These are phyloP conservation scores for Enoplosus armatus DNA, from an alignment of 2,797 vertebrate species.

Conservation along the genomic window DNA sequence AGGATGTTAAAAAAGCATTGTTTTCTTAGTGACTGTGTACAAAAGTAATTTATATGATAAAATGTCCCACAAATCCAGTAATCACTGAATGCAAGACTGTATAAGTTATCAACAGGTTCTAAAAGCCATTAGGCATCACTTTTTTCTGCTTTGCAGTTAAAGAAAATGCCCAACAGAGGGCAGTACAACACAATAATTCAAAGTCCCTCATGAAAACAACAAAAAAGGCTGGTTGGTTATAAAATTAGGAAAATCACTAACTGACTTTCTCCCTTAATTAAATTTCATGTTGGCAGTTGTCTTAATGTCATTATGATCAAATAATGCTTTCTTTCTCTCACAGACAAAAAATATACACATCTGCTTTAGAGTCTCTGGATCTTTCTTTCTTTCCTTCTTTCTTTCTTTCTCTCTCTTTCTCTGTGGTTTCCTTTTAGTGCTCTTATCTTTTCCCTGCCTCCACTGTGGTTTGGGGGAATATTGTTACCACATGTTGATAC, in stretches of 20 bases:
- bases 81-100: not conserved
- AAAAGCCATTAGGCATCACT: not conserved
- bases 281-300: not conserved
- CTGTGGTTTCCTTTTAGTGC: conserved; percentile 1
- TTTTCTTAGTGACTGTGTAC: not conserved
- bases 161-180: conserved; percentile 63
- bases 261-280: not conserved
- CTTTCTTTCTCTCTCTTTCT: not conserved
- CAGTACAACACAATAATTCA: conserved; percentile 36
- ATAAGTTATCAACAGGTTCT: conserved; percentile 18
- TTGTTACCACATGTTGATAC: conserved; percentile 45
- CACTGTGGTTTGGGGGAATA: conserved; percentile 39
- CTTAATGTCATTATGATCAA: not conserved
- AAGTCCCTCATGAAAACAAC: not conserved
- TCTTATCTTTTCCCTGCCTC: conserved; percentile 22
- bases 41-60: not conserved
- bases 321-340: not conserved
- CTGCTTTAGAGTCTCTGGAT: not conserved
- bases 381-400: not conserved
- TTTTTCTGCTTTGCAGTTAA: not conserved
- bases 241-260: not conserved
- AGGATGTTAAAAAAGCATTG: not conserved
- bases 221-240: not conserved
- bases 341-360: not conserved
- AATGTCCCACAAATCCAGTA: not conserved